Base-by-base conservation (phyloP, 1,140 invertebrate genomes). In the Drosophila yakuba region DNA sequence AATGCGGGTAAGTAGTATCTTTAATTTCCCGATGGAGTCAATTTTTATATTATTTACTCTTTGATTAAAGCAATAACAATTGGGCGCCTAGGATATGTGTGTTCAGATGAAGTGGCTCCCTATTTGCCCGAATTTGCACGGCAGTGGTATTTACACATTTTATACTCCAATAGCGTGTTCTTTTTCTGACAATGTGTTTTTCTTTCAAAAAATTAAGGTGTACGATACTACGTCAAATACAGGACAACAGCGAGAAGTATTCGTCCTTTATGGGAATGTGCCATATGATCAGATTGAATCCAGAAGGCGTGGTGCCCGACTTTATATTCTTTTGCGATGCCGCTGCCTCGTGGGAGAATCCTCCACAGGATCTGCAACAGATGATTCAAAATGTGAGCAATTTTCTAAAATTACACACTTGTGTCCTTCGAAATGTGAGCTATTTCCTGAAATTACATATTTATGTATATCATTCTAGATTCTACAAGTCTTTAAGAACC, bases 261-360 rank as follows among this genome's bases (percentile, higher is more conserved):
- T 99, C 98, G 15, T 99, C 99, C 50, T 99, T 99, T 93, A 96
- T 98, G 90, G 99, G 99, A 72, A 98, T 99, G 94, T 99, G 99
- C 94, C 96, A 98, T 93, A 99, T 99, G 98, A 99, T 99, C 45
- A 97, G 97, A 71, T 96, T 98, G 5, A 99, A 99, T 94, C 97
- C 97, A 17, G 96, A 93, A 68, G 97, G 97, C 78, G 97, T 98
- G 20, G 96, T 98, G 20, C 94, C 95, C 51, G 98, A 99, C 91
- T 99, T 99, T 92, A 99, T 99, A 91, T 99, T 97, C 94, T 99
- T 99, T 93, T 99, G 99, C 93, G 99, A 99, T 95, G 99, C 99
- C 47, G 97, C 99, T 44, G 99, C 98, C 36, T 99, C 98, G 1
- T 99, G 99, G 99, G 95, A 96, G 2, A 96, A 96, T 82, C 98